phyloP scores from a whole-genome alignment of 2,888 invertebrate genomes.

The Carabus problematicus region DNA sequence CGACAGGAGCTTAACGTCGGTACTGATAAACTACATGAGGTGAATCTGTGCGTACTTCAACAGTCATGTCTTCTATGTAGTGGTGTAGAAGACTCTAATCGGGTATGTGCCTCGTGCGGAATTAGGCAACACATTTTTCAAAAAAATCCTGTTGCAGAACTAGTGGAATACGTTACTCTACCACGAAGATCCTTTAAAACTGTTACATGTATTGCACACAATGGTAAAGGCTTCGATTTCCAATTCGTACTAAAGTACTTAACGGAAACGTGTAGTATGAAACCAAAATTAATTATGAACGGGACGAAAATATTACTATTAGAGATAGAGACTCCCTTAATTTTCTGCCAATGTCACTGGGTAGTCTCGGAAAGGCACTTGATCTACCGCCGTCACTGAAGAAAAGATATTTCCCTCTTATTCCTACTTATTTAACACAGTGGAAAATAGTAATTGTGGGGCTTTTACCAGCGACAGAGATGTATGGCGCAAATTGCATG shows the following conservation, averaged over 20 bases:
- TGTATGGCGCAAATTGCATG: constrained; percentile 47
- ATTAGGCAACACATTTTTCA: constrained; percentile 15
- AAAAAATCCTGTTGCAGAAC: not conserved
- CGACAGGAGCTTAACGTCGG: constrained; percentile 37
- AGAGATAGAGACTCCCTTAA: constrained; percentile 49
- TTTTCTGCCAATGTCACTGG: constrained; percentile 46
- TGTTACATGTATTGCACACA: too few species aligned
- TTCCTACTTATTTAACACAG: constrained; percentile 42
- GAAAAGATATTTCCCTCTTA: constrained; percentile 48
- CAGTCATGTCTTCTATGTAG: constrained; percentile 24
- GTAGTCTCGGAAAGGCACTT: constrained; percentile 45
- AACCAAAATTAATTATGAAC: constrained; percentile 42
- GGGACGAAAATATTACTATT: constrained; percentile 45
- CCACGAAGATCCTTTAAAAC: too few species aligned
- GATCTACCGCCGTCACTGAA: constrained; percentile 43
- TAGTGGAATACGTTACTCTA: too few species aligned
- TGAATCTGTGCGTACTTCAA: constrained; percentile 44
- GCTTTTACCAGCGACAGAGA: constrained; percentile 42
- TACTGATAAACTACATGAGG: constrained; percentile 40
- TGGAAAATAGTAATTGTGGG: constrained; percentile 48
- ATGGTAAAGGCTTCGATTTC: constrained; percentile 7
- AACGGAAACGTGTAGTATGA: constrained; percentile 35
- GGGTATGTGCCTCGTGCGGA: constrained; percentile 9
- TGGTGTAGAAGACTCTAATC: constrained; percentile 3
- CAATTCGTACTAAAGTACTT: constrained; percentile 41